phyloP scores from a whole-genome alignment of 2,797 vertebrate genomes.

The Rhadinocentrus ornatus region DNA sequence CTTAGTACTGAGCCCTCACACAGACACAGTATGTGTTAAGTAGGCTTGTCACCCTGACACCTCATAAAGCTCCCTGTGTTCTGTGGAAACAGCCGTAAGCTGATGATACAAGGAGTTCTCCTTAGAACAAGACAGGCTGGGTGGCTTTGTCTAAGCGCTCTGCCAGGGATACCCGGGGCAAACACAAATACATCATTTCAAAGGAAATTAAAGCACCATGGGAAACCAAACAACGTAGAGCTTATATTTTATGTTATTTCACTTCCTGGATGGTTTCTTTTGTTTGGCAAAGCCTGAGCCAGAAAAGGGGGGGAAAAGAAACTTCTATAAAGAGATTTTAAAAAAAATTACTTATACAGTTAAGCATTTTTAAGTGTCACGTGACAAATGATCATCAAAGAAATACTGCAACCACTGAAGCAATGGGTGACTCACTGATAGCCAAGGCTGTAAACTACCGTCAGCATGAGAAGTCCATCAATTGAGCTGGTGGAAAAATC shows the following conservation, averaged over 20 bases:
- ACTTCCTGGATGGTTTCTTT: constrained; percentile 57
- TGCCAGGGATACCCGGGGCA: constrained; percentile 40
- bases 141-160: constrained; percentile 64
- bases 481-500: constrained; percentile 23
- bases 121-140: constrained; percentile 53
- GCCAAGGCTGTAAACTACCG: constrained; percentile 18
- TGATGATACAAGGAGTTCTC: constrained; percentile 44
- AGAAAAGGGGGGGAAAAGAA: constrained; percentile 17
- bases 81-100: constrained; percentile 54
- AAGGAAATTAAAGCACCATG: constrained; percentile 59
- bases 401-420: constrained; percentile 33
- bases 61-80: constrained; percentile 58
- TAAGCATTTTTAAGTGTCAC: constrained; percentile 40
- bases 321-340: constrained; percentile 38
- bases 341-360: constrained; percentile 38
- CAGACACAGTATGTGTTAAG: constrained; percentile 48
- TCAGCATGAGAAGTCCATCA: neutral
- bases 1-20: constrained; percentile 35
- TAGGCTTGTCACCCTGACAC: constrained; percentile 66
- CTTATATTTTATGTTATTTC: constrained; percentile 43
- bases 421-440: constrained; percentile 41
- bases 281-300: constrained; percentile 20
- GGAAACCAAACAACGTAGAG: constrained; percentile 50
- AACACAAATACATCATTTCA: constrained; percentile 61
- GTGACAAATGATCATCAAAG: constrained; percentile 31